Evolutionary conservation across 2,113 vertebrate species (phyloP).

Genomic region (Prinia subflava): DNA sequence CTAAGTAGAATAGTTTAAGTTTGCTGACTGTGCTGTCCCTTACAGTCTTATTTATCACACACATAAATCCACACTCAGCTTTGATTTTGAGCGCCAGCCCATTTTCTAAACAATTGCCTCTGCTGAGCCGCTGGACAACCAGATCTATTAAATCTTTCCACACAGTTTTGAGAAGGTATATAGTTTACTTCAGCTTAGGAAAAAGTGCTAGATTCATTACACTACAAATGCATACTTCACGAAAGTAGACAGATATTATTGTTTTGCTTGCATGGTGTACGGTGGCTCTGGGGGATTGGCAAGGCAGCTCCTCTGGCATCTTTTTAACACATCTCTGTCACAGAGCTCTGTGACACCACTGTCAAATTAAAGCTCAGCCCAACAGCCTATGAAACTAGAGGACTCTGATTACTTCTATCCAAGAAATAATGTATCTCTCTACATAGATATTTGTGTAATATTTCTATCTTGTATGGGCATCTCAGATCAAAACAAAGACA

Average conservation of each 20-base stretch:
- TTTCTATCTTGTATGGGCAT: neutral
- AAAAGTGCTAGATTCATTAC: neutral
- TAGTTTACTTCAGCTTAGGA: neutral
- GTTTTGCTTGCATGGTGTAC: neutral
- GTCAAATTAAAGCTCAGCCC: neutral
- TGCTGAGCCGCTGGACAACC: neutral
- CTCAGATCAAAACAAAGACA: neutral
- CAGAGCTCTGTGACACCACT: neutral
- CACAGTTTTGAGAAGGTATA: neutral
- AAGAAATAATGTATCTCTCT: neutral
- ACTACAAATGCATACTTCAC: neutral
- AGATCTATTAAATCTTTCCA: neutral
- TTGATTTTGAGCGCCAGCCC: neutral
- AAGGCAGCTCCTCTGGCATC: neutral
- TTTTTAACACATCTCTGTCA: neutral
- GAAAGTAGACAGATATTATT: neutral
- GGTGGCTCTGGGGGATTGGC: neutral
- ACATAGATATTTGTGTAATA: neutral
- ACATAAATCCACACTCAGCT: rapidly evolving
- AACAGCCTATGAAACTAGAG: neutral
- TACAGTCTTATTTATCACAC: neutral
- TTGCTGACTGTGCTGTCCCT: neutral
- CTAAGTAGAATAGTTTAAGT: neutral
- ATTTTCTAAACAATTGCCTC: neutral
- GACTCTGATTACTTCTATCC: neutral